Evolutionary conservation across 2,797 vertebrate species (phyloP).

Genomic region (Arnoldichthys spilopterus): DNA sequence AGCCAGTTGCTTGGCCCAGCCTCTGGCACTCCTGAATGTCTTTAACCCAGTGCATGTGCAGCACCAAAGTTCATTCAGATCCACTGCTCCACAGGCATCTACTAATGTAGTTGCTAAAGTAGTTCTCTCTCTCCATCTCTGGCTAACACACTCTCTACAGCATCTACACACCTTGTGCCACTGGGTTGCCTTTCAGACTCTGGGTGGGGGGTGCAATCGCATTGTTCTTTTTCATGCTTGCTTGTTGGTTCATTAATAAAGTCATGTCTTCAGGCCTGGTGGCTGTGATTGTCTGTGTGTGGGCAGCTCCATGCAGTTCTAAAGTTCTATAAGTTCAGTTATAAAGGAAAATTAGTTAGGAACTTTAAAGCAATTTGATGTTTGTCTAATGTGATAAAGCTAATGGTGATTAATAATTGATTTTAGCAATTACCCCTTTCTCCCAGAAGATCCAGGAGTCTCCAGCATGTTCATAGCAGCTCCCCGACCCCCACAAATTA

Average conservation of each 20-base stretch:
- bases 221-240: constrained; percentile 67
- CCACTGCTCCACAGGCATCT: background rate
- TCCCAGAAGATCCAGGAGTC: no score
- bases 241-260: constrained; percentile 77
- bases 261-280: constrained; percentile 66
- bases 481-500: no score
- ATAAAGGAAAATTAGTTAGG: no score
- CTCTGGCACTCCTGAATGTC: constrained; percentile 68
- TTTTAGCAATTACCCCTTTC: no score
- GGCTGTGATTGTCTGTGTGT: constrained; percentile 11
- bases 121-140: background rate
- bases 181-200: constrained; percentile 61
- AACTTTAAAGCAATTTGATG: no score
- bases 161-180: constrained; percentile 43
- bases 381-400: background rate
- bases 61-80: background rate
- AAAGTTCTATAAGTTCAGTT: no score
- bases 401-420: no score
- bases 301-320: background rate
- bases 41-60: constrained; percentile 62
- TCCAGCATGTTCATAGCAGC: no score
- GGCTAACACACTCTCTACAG: constrained; percentile 31
- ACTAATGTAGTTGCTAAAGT: background rate
- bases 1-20: constrained; percentile 40
- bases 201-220: constrained; percentile 18